Evolutionary conservation across 1,140 invertebrate genomes (phyloP), one percentile per base, ranked within the genome.

Genomic region (Drosophila equinoxialis): DNA sequence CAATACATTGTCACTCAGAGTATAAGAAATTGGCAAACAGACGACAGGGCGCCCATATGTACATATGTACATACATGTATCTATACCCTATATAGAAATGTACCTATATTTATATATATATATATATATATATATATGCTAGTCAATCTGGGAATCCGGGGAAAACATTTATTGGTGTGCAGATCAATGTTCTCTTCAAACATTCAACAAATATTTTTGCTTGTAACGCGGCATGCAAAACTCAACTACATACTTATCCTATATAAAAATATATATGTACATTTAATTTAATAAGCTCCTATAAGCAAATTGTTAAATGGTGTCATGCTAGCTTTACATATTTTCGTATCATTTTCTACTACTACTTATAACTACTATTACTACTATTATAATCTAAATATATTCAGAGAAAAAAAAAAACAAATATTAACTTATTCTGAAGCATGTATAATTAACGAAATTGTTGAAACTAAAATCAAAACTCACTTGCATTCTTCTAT

Each of bases 391-490:
- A 58, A 48, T 57, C 59, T 65, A 68, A 48, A 26, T 62, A 65
- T 37, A 68, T 55, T 33, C 17, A 61, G 17, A 39, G 6, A 11
- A 57, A 37, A 54, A 63, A 57, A 51, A 35, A 55, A 30, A 30
- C 30, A 30, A 10, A 30, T 54, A 68, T 65, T 45, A 61, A 37
- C 10, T 37, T n/a, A 66, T 39, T 26, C 23, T 62, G 30, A 71
- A 81, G 86, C 81, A 90, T 90, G 86, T 69, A 66, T 8, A 75
- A 54, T 57, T 71, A 30, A 86, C 70, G 5, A 90, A 81, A 90
- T 90, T 90, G 92, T 91, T 82, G 87, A 59, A 93, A 90, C 93
- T 93, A 73, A 94, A 93, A 84, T 92, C 94, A 94, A 94, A 95
- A 95, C 94, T 94, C 79, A 83, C 84, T 82, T 90, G 80, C 81